Percentiles rank a stretch among this genome's conserved stretches.
Evolutionary conservation across 2,113 vertebrate genomes (phyloP).

Genomic region (Anguilla japonica): DNA sequence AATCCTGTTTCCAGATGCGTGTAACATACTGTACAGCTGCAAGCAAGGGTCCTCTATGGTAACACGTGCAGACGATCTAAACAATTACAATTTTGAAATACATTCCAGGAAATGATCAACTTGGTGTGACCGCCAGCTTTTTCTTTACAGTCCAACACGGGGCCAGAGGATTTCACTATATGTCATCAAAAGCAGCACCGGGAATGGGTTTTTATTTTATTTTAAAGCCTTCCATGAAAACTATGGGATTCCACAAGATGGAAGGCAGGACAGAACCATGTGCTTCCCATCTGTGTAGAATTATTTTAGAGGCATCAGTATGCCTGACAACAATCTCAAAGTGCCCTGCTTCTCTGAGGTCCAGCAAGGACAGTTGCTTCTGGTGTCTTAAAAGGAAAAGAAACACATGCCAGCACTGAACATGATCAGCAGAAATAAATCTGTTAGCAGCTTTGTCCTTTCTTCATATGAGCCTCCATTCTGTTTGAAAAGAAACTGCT

Average conservation of each 20-base stretch:
- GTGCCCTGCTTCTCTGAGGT: constrained; percentile 58
- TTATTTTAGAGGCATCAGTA: constrained; percentile 41
- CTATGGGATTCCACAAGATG: not conserved
- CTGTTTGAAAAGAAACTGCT: constrained; percentile 42
- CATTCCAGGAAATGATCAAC: constrained; percentile 11
- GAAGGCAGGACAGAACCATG: constrained; percentile 11
- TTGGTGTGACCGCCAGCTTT: not conserved
- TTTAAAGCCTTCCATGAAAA: not conserved
- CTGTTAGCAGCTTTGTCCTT: constrained; percentile 54
- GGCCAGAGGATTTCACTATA: constrained; percentile 2
- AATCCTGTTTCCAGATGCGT: constrained; percentile 21
- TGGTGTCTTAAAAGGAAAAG: constrained; percentile 62
- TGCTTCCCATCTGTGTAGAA: constrained; percentile 17
- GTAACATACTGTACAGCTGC: constrained; percentile 15
- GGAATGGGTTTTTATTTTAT: not conserved
- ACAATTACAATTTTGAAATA: not conserved
- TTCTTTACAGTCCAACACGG: not conserved
- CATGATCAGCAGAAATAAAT: constrained; percentile 63
- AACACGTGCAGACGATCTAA: not conserved
- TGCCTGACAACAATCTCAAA: constrained; percentile 65
- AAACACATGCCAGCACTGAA: constrained; percentile 58
- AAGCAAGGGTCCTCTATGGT: not conserved
- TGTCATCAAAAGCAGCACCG: not conserved
- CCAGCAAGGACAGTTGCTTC: constrained; percentile 57
- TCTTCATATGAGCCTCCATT: constrained; percentile 40